These are phyloP conservation scores for Corythoichthys haematopterus DNA, from an alignment of 2,113 vertebrate species.

Conservation along the genomic window DNA sequence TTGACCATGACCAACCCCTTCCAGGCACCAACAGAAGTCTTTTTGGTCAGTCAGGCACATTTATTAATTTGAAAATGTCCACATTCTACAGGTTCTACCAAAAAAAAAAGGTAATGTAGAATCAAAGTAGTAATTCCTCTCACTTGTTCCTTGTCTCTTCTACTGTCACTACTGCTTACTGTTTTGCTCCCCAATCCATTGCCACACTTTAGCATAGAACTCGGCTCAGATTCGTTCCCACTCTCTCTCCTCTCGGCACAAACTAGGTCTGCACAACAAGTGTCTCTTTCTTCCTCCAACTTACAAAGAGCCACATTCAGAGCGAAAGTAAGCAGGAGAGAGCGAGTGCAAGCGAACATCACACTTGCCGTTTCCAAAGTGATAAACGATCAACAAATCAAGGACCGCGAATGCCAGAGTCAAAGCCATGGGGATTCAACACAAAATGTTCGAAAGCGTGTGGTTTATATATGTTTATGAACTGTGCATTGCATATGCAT, in stretches of 20 bases:
- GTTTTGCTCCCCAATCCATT: constrained; percentile 3
- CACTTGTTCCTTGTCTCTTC: constrained; percentile 15
- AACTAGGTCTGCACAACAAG: constrained; percentile 59
- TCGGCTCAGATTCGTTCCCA: constrained; percentile 24
- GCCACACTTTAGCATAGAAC: constrained; percentile 21
- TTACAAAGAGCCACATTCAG: constrained; percentile 69
- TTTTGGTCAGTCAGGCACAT: neutral
- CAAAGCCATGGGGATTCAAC: constrained; percentile 27
- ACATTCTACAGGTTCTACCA: neutral
- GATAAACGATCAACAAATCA: constrained; percentile 59
- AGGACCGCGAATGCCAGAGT: constrained; percentile 26
- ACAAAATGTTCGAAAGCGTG: constrained; percentile 31
- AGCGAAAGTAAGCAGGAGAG: constrained; percentile 21
- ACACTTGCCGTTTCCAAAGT: constrained; percentile 54
- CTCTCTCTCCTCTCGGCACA: constrained; percentile 17
- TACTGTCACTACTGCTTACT: constrained; percentile 37
- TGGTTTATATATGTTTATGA: constrained; percentile 15
- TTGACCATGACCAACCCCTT: neutral
- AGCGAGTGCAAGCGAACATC: constrained; percentile 30
- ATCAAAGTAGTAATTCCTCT: constrained; percentile 34
- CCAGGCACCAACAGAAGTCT: neutral
- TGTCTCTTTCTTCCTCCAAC: constrained; percentile 60
- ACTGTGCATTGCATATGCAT: constrained; percentile 24
- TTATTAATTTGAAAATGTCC: constrained; percentile 6
- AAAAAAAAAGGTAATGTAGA: constrained; percentile 15